phyloP scores from a whole-genome alignment of 23 tunicate species.

The Phallusia fumigata region DNA sequence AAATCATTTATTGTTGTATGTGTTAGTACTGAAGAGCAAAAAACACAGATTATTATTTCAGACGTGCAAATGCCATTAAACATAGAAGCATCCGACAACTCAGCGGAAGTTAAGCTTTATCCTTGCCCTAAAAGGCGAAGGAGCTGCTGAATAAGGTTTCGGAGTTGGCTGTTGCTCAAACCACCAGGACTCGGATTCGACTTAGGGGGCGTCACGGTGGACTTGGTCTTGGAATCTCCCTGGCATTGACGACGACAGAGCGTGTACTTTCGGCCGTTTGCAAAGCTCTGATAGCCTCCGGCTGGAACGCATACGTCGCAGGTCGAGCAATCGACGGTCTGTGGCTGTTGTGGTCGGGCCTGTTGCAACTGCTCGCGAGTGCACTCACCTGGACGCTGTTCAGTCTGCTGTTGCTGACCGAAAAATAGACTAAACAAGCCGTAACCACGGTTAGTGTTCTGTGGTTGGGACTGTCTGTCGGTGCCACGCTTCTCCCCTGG shows the following conservation, averaged over 20 bases:
- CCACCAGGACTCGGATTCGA: neutral
- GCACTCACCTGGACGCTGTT: constrained; percentile 11
- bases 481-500: neutral
- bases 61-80: too few species aligned
- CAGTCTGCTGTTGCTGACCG: neutral
- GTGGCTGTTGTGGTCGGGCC: neutral
- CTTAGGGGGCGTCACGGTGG: neutral
- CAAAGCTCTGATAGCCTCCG: constrained; percentile 20
- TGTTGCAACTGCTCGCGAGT: constrained; percentile 20
- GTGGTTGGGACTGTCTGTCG: neutral
- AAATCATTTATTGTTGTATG: too few species aligned
- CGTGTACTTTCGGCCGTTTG: constrained; percentile 4
- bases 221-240: neutral
- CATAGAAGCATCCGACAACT: too few species aligned
- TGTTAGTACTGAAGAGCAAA: too few species aligned
- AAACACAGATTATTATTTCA: too few species aligned
- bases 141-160: neutral
- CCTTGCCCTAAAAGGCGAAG: neutral
- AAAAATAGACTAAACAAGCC: neutral
- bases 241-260: constrained; percentile 3
- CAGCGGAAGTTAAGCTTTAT: neutral
- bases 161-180: neutral
- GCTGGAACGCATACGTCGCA: constrained; percentile 31
- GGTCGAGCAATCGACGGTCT: neutral
- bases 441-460: neutral